These are phyloP conservation scores for Nibea coibor DNA, from an alignment of 2,113 vertebrate species.

Conservation along the genomic window DNA sequence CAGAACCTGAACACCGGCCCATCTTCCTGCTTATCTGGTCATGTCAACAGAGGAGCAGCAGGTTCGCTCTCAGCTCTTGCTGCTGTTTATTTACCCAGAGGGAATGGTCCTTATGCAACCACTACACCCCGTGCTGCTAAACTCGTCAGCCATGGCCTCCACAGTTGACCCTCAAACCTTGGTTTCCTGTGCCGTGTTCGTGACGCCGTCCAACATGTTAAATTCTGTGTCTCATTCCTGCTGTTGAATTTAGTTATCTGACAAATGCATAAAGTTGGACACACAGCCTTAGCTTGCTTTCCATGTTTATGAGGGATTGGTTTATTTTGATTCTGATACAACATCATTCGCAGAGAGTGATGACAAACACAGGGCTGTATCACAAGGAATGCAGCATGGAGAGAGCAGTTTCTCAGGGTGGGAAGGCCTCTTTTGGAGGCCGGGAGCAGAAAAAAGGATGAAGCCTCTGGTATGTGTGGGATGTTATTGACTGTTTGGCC, in stretches of 20 bases:
- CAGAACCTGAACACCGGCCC: conserved; percentile 34
- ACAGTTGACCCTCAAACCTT: conserved; percentile 50
- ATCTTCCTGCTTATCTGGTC: conserved; percentile 70
- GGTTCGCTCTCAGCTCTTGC: conserved; percentile 58
- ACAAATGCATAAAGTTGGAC: neutral
- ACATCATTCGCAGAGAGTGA: conserved; percentile 39
- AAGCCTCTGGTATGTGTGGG: conserved; percentile 62
- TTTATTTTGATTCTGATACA: conserved; percentile 34
- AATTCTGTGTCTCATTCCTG: conserved; percentile 12
- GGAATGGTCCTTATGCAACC: conserved; percentile 65
- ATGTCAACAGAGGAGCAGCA: conserved; percentile 71
- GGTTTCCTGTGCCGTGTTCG: conserved; percentile 58
- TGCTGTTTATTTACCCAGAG: conserved; percentile 72
- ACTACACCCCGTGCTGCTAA: conserved; percentile 41
- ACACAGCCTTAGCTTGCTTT: neutral
- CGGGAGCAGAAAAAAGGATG: conserved; percentile 52
- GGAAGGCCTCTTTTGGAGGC: conserved; percentile 51
- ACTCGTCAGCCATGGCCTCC: conserved; percentile 49
- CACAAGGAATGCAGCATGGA: conserved; percentile 56
- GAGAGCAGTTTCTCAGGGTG: conserved; percentile 53
- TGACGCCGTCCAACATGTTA: neutral
- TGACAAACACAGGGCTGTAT: conserved; percentile 46
- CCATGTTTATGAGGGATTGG: neutral
- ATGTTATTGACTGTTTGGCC: conserved; percentile 68
- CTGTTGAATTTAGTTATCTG: conserved; percentile 2